A percentile compares a stretch with the other conserved stretches of the same genome.
These are phyloP conservation scores for Boloria euphrosyne DNA, from an alignment of 2,888 invertebrate genomes.

Conservation along the genomic window DNA sequence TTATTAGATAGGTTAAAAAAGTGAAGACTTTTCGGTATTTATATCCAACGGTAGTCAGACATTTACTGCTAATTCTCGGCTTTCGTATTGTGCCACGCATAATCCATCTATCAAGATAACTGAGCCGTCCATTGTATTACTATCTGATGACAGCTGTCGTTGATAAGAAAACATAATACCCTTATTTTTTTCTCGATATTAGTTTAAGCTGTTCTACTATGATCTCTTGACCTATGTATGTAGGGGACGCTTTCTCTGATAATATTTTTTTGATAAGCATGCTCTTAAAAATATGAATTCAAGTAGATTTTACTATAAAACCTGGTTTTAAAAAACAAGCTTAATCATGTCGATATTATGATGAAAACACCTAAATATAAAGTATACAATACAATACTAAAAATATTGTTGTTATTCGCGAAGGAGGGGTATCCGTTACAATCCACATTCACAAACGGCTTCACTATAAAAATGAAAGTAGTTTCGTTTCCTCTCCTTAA, in stretches of 20 bases:
- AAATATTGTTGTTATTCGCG: background rate
- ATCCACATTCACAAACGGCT: conserved; percentile 7
- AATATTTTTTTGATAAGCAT: too few relatives aligned
- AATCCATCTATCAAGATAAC: conserved; percentile 47
- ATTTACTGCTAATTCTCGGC: conserved; percentile 8
- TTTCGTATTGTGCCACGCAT: conserved; percentile 33
- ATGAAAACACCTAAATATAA: too few relatives aligned
- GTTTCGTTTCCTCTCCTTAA: conserved; percentile 35
- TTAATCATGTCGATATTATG: too few relatives aligned
- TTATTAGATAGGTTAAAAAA: background rate
- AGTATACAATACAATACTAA: background rate
- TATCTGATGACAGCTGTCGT: conserved; percentile 67
- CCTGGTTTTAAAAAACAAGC: too few relatives aligned
- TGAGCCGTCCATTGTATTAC: conserved; percentile 51
- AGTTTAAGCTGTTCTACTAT: conserved; percentile 6
- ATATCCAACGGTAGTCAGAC: background rate
- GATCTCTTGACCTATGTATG: conserved; percentile 46
- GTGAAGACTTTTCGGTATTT: background rate
- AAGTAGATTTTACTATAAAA: too few relatives aligned
- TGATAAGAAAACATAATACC: conserved; percentile 55
- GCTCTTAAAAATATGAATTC: too few relatives aligned
- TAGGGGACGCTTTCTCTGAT: conserved; percentile 3
- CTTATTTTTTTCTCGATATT: conserved; percentile 37
- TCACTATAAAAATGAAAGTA: conserved; percentile 39
- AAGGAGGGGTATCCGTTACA: conserved; percentile 2